Evolutionary conservation across 2,888 invertebrate genomes (phyloP), one percentile per base, ranked within the genome.

Genomic region (Phasia obesa): DNA sequence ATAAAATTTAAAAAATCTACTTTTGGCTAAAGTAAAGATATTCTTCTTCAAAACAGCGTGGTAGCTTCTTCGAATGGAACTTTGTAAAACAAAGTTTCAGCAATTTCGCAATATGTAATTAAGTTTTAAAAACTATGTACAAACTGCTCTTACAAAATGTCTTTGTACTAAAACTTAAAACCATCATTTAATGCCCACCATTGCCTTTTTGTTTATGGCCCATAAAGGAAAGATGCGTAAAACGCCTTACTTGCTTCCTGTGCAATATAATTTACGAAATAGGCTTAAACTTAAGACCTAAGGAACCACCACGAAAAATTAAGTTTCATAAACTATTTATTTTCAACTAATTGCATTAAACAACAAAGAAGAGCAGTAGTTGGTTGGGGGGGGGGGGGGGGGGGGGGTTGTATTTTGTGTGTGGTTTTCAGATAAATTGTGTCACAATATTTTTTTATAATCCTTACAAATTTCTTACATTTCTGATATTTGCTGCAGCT

Each of bases 271-370:
- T 83, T 79, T 83, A 71, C 60, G 35, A 75, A 79, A 83, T 71
- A 65, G 75, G 64, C 65, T 71, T 75, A 71, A 78, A 38, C 60
- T 59, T 67, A 38, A 62, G 77, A 83, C 53, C 53, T 55, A 62
- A 17, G 42, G 44, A 35, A 62, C 42, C 51, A 38, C 62, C 78
- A 55, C 53, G 27, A 62, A 77, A n/a, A 53, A 74, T 59, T 35
- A 65, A 62, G 59, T 75, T 79, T 78, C 55, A 59, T 78, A 77
- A 81, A 81, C 64, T 76, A 69, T 84, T 80, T 84, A 73, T 59
- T 64, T 76, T 6, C 69, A 65, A 62, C 70, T 84, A 84, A 84
- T 84, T 84, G 84, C 74, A 84, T 84, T 71, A 78, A 81, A 65
- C 65, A 31, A 64, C 17, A 47, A 19, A 17, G 38, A 7, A 11